Evolutionary conservation across 1,140 invertebrate genomes (phyloP).

Genomic region (Lepeophtheirus salmonis): DNA sequence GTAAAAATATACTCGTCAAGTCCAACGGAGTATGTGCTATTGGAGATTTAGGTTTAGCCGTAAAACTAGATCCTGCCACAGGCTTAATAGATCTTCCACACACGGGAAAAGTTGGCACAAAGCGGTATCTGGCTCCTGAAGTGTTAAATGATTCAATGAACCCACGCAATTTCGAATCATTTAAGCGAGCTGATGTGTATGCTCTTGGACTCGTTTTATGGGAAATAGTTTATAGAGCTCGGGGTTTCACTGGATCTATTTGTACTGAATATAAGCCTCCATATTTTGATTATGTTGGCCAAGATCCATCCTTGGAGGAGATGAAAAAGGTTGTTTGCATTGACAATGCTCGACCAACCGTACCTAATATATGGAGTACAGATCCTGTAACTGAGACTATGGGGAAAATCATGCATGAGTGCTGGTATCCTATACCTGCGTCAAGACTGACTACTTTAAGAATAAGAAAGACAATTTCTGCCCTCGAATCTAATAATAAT

Average conservation of each 20-base stretch:
- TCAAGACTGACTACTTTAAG: conserved; percentile 69
- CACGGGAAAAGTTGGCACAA: conserved; percentile 85
- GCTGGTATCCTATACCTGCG: conserved; percentile 72
- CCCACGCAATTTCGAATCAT: conserved; percentile 62
- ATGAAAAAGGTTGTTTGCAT: conserved; percentile 79
- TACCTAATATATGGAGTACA: conserved; percentile 71
- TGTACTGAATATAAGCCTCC: conserved; percentile 66
- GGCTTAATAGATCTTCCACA: conserved; percentile 79
- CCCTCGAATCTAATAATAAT: neutral
- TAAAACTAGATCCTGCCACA: conserved; percentile 60
- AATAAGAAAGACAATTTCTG: conserved; percentile 69
- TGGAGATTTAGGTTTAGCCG: conserved; percentile 78
- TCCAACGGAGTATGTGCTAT: conserved; percentile 80
- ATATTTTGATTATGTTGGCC: conserved; percentile 76
- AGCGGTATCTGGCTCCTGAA: conserved; percentile 86
- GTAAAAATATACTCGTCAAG: conserved; percentile 89
- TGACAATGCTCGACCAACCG: conserved; percentile 60
- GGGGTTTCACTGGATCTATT: neutral
- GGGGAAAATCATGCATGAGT: conserved; percentile 66
- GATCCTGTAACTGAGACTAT: conserved; percentile 29
- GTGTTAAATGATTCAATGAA: conserved; percentile 45
- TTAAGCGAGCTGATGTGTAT: conserved; percentile 73
- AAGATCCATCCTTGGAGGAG: conserved; percentile 80
- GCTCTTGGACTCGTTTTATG: conserved; percentile 75
- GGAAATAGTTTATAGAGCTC: conserved; percentile 51